A percentile compares a stretch with the other conserved stretches of the same genome.
These are phyloP conservation scores for Potamilus streckersoni DNA, from an alignment of 1,140 invertebrate genomes.

Conservation along the genomic window DNA sequence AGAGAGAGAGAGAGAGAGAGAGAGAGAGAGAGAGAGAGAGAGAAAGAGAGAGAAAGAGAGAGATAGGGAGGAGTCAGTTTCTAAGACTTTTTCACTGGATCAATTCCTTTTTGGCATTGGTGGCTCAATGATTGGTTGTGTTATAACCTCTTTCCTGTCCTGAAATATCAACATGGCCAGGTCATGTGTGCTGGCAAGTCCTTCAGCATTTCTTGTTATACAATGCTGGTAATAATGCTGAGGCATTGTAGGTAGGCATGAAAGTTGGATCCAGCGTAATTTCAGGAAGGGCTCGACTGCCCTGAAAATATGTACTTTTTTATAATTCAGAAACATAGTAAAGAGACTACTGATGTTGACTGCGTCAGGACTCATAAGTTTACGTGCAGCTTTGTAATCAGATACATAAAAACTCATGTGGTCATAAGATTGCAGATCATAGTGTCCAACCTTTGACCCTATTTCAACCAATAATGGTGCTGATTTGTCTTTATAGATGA, in stretches of 20 bases:
- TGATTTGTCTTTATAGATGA: slow-evolving; percentile 61
- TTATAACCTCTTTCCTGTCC: slow-evolving; percentile 40
- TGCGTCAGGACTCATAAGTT: slow-evolving; percentile 64
- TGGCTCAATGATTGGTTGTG: slow-evolving; percentile 4
- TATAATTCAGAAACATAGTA: slow-evolving; percentile 75
- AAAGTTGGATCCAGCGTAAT: slow-evolving; percentile 71
- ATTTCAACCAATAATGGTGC: slow-evolving; percentile 76
- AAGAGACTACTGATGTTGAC: slow-evolving; percentile 68
- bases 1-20: too few relatives aligned
- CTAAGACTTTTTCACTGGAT: too few relatives aligned
- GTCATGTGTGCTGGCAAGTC: slow-evolving; percentile 63
- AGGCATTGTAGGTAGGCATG: slow-evolving; percentile 48
- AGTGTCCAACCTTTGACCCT: slow-evolving; percentile 83
- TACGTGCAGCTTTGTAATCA: slow-evolving; percentile 81
- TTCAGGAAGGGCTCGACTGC: slow-evolving; percentile 79
- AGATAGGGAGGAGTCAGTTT: too few relatives aligned
- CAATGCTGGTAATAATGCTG: slow-evolving; percentile 54
- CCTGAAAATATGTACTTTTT: slow-evolving; percentile 76
- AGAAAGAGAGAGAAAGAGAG: too few relatives aligned
- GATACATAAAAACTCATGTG: slow-evolving; percentile 84
- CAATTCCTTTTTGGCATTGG: too few relatives aligned
- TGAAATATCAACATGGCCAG: slow-evolving; percentile 65
- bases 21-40: too few relatives aligned
- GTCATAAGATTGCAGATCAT: slow-evolving; percentile 78
- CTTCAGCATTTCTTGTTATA: slow-evolving; percentile 49